A percentile compares a stretch with the other conserved stretches of the same genome.
Evolutionary conservation across 2,113 vertebrate genomes (phyloP).

Genomic region (Athene noctua): DNA sequence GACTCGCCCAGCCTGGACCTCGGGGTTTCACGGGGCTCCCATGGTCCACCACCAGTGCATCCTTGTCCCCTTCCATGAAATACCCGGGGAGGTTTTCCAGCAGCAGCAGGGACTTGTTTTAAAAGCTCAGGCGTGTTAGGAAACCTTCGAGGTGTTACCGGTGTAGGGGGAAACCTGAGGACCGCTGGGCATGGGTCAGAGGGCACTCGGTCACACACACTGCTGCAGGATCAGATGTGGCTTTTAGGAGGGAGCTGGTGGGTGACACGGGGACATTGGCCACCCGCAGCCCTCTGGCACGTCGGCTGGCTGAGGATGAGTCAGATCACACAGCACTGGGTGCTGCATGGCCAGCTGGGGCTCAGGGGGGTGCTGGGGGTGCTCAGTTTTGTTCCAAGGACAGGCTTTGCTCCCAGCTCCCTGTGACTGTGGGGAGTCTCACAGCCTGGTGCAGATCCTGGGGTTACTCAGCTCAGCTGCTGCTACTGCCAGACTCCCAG

Average conservation of each 20-base stretch:
- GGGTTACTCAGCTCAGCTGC: background rate
- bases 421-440: background rate
- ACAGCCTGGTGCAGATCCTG: background rate
- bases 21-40: background rate
- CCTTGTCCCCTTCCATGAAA: background rate
- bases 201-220: background rate
- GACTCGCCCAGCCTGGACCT: background rate
- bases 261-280: background rate
- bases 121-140: background rate
- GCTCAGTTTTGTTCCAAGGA: background rate
- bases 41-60: fast-evolving
- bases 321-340: background rate
- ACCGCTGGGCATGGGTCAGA: background rate
- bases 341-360: background rate
- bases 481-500: background rate
- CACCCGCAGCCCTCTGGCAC: background rate
- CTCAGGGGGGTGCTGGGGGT: background rate
- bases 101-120: background rate
- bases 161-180: background rate
- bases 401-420: background rate
- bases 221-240: background rate
- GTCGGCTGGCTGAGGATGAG: background rate
- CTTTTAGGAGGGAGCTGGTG: background rate
- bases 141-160: background rate
- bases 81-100: background rate